A percentile compares a stretch with the other conserved stretches of the same genome.
phyloP scores from a whole-genome alignment of 2,797 vertebrate genomes.

The Epinephelus awoara region DNA sequence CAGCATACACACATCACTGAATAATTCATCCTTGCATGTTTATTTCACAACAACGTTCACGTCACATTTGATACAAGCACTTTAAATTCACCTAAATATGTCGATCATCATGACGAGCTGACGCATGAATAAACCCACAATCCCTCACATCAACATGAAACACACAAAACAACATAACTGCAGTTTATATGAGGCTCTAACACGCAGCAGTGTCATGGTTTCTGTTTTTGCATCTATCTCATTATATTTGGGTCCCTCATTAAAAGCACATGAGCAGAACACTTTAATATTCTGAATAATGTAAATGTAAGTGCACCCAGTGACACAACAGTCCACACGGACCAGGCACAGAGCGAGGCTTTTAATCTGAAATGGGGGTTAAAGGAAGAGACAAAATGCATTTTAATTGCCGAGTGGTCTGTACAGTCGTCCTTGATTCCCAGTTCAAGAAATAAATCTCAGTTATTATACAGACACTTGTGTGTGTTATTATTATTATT shows the following conservation, averaged over 20 bases:
- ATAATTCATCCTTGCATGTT: not conserved
- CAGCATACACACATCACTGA: not conserved
- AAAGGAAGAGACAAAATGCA: not conserved
- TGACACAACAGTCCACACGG: not conserved
- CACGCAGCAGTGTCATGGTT: not conserved
- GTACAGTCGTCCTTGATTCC: not conserved
- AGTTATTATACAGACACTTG: not conserved
- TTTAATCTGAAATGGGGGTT: not conserved
- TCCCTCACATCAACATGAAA: not conserved
- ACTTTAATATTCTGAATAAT: slow-evolving; percentile 6
- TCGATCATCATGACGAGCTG: not conserved
- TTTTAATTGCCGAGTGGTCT: not conserved
- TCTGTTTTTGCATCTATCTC: not conserved
- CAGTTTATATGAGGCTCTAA: not conserved
- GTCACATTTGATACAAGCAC: not conserved
- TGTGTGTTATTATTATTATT: not conserved
- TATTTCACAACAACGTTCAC: not conserved
- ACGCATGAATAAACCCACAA: slow-evolving; percentile 3
- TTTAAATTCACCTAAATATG: not conserved
- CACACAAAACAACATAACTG: not conserved
- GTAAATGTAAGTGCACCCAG: not conserved
- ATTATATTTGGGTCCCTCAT: slow-evolving; percentile 2
- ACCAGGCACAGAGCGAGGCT: not conserved
- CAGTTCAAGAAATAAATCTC: too few species aligned
- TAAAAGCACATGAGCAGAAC: slow-evolving; percentile 6